Conservation (phyloP, 2,113 vertebrate genomes). For the Microcebus tavaratra region DNA sequence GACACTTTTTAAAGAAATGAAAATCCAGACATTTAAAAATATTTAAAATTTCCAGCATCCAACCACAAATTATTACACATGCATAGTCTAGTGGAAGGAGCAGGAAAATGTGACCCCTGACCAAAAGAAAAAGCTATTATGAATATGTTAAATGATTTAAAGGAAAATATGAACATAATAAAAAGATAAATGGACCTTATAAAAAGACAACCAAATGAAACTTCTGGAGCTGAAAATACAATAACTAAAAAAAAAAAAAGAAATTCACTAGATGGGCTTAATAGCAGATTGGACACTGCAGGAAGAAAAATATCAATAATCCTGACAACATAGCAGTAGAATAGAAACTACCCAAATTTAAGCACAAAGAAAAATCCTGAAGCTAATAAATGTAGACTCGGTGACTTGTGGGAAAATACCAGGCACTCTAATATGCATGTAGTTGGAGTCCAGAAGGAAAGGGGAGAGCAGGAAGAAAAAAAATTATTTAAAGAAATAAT, state of each 20-base stretch:
- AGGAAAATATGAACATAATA: slow-evolving; percentile 5
- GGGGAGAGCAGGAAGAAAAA: neutral
- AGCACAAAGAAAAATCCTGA: neutral
- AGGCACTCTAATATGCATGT: neutral
- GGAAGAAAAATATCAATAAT: neutral
- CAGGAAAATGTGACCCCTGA: neutral
- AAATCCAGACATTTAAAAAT: neutral
- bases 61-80: neutral
- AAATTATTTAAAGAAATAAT: neutral
- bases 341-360: neutral
- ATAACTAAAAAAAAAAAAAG: neutral
- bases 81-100: neutral
- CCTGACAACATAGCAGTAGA: neutral
- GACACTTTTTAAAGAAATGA: neutral
- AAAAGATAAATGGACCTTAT: neutral
- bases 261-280: neutral
- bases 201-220: neutral
- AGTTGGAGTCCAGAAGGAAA: neutral
- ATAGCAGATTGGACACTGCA: neutral
- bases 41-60: neutral
- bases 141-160: slow-evolving; percentile 31
- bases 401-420: neutral
- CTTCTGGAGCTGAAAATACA: slow-evolving; percentile 36
- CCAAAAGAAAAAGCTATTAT: neutral
- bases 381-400: neutral